Conservation (phyloP, 2,113 vertebrate genomes). For the Vulpes lagopus region DNA sequence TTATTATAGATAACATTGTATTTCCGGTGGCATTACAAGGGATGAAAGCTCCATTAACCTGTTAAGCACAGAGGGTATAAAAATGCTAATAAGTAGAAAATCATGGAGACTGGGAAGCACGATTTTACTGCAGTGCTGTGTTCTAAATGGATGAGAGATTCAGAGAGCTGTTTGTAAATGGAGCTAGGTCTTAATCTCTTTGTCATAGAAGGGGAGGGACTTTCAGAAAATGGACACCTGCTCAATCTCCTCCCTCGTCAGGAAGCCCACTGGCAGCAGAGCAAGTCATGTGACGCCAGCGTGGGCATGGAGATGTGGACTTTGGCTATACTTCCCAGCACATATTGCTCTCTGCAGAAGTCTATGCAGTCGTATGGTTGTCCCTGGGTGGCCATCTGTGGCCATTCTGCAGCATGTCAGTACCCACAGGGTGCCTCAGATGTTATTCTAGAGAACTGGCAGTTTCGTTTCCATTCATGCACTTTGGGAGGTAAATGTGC, state of each 20-base stretch:
- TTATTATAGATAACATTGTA: slow-evolving; percentile 53
- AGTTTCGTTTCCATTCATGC: not conserved
- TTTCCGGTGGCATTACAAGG: slow-evolving; percentile 54
- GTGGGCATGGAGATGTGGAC: not conserved
- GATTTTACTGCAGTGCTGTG: not conserved
- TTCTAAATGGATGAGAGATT: not conserved
- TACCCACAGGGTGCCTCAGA: slow-evolving; percentile 24
- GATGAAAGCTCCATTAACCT: slow-evolving; percentile 55
- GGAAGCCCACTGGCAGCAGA: slow-evolving; percentile 64
- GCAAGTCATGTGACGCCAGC: not conserved
- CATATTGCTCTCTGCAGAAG: slow-evolving; percentile 76
- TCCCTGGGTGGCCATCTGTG: slow-evolving; percentile 72
- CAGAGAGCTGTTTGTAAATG: not conserved
- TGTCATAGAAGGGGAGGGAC: slow-evolving; percentile 33
- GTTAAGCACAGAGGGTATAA: slow-evolving; percentile 49
- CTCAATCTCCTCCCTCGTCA: slow-evolving; percentile 62
- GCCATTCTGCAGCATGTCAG: slow-evolving; percentile 61
- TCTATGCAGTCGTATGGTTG: slow-evolving; percentile 69
- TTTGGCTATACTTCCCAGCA: slow-evolving; percentile 63
- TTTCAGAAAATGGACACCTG: slow-evolving; percentile 22
- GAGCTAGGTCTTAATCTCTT: slow-evolving; percentile 47
- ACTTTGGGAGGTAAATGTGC: not conserved
- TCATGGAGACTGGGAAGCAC: not conserved
- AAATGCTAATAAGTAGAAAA: slow-evolving; percentile 42
- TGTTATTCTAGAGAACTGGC: slow-evolving; percentile 22